Base-by-base conservation (phyloP, 2,888 invertebrate species). In the Thymelicus acteon region DNA sequence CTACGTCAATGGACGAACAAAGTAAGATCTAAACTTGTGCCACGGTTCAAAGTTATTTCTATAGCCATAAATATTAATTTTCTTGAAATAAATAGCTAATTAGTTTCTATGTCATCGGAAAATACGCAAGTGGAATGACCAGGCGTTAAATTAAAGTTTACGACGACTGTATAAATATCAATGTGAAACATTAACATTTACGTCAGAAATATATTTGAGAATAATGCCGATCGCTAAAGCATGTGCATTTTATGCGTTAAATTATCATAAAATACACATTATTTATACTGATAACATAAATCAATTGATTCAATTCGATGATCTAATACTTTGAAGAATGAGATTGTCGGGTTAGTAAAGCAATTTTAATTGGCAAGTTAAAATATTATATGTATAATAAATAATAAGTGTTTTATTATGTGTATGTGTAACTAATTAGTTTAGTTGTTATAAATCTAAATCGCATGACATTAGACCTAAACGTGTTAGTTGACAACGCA, bases 271-370 rank as follows among this genome's bases (percentile, higher is more conserved):
- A 63, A 31, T 44, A 39, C 48, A 13, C 47, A 57, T 47, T 60
- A 6, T 49, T 60, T 44, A 37, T 52, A 60, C n/a, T 48, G 60
- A 49, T 52, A 68, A 71, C 74, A 79, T 80, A 13, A 57, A 57
- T 31, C 19, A 57, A 24, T 12, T 44, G 12, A 12, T 10, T 12
- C 7, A 44, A 44, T 10, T 5, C 49, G 3, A 31, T 57, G 24
- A 57, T 57, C 12, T 57, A 10, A 57, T 52, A 19, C 8, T 52
- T 52, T 52, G 8, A 19, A 52, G 49, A 52, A 52, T 2, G 49
- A 19, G 15, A 52, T 57, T 13, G 31, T 44, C 44, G 10, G 12
- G 12, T 57, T 57, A 6, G 6, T 10, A 54, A 24, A 54, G 7
- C 15, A 52, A 19, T 52, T 8, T 6, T 12, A 31, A 31, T 40